These are phyloP conservation scores for Phaenicophaeus curvirostris DNA, from an alignment of 2,797 vertebrate species.

Conservation along the genomic window DNA sequence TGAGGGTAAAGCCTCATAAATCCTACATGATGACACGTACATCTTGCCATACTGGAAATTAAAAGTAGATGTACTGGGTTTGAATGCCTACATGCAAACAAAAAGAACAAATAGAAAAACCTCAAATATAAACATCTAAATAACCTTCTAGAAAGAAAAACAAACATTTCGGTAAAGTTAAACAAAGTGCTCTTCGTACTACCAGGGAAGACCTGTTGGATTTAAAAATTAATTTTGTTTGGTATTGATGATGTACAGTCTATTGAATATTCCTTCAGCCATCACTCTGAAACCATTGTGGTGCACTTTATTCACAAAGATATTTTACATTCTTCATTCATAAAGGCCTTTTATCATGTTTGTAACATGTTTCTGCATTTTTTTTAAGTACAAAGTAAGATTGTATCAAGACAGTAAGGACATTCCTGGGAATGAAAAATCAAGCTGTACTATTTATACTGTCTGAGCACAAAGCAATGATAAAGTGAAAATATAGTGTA, in stretches of 20 bases:
- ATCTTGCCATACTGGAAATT: neutral
- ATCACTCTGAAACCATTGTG: constrained; percentile 24
- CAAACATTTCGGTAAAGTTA: neutral
- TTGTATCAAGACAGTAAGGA: constrained; percentile 36
- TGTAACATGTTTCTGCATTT: constrained; percentile 20
- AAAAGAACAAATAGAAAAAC: neutral
- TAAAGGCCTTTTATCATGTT: constrained; percentile 43
- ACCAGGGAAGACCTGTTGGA: constrained; percentile 8
- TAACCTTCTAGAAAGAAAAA: neutral
- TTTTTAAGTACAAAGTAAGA: constrained; percentile 3
- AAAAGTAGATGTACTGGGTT: neutral
- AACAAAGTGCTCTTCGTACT: constrained; percentile 22
- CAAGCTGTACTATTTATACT: constrained; percentile 55
- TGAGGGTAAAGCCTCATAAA: neutral
- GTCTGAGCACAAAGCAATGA: constrained; percentile 69
- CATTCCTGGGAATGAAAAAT: constrained; percentile 49
- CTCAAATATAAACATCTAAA: neutral
- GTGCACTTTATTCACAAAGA: constrained; percentile 37
- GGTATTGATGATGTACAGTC: neutral
- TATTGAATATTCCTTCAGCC: neutral
- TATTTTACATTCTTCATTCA: constrained; percentile 24
- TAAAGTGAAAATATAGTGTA: constrained; percentile 64
- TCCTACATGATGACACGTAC: neutral
- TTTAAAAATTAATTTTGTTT: constrained; percentile 20
- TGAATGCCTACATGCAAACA: neutral